Base-by-base conservation (phyloP, 2,797 vertebrate genomes). In the Phalloptychus januarius region DNA sequence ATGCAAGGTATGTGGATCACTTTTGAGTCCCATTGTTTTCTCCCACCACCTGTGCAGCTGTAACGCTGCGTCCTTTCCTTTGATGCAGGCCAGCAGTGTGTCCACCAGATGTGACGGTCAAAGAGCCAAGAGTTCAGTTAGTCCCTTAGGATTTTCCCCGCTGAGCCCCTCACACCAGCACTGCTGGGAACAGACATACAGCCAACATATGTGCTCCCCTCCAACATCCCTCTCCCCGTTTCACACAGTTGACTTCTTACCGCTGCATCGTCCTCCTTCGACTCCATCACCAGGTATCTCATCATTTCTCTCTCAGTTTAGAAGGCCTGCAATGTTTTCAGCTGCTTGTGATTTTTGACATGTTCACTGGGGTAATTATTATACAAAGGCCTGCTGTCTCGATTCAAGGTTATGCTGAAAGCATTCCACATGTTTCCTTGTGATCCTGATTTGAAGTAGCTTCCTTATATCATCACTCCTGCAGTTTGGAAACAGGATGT, bases 81-180 rank as follows among this genome's bases (percentile, higher is more conserved):
- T 91, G 91, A 92, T 85, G 88, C 77, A 1, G 46, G 65, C 40
- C 79, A 48, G 61, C 76, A 73, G 85, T 87, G 88, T 89, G 88
- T 88, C 86, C 78, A 86, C 91, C 93, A 94, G 91, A 93, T 93
- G 93, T 93, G 85, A 81, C 28, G 0, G 83, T 81, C 81, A 81
- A 85, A 63, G 78, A 88, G 81, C 44, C n/a, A 85, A 90, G 80
- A 90, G 87, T 92, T 91, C 89, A 91, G 33, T 80, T 88, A 85
- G 88, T 91, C 90, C 73, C 76, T 6, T 61, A 23, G 63, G 89
- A 89, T 89, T 86, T 88, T 65, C n/a, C 75, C 74, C 78, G 16
- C 75, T 81, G 79, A 92, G 74, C 78, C 76, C 45, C 76, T 84
- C 11, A n/a, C 78, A 67, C 83, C 80, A 48, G 71, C 81, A 50